Percentiles rank a stretch among this genome's conserved stretches.
These are phyloP conservation scores for Lemur catta DNA, from an alignment of 2,797 vertebrate species.

Conservation along the genomic window DNA sequence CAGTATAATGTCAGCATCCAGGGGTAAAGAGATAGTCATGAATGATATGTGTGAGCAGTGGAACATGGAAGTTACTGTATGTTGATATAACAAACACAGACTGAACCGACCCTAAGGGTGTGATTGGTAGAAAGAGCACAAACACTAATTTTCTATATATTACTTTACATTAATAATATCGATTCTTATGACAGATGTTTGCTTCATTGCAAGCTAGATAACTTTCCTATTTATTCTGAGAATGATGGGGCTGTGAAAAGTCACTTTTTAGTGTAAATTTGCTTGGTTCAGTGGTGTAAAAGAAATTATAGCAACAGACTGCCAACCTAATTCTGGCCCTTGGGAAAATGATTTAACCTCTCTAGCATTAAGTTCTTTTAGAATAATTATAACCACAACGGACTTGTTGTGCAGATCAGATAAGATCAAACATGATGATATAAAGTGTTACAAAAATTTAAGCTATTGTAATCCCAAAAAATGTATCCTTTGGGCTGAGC, in stretches of 20 bases:
- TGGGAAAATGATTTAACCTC: slow-evolving; percentile 24
- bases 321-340: not conserved
- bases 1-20: not conserved
- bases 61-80: not conserved
- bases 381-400: not conserved
- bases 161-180: not conserved
- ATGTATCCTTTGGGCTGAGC: not conserved
- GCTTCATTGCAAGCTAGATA: not conserved
- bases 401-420: not conserved
- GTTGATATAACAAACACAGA: not conserved
- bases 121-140: not conserved
- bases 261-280: slow-evolving; percentile 9
- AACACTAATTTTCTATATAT: not conserved
- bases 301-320: not conserved
- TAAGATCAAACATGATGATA: slow-evolving; percentile 33
- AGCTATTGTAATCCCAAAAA: slow-evolving; percentile 17
- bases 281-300: not conserved
- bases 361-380: slow-evolving; percentile 13
- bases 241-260: not conserved
- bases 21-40: not conserved
- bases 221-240: slow-evolving; percentile 27
- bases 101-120: not conserved
- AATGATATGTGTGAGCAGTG: slow-evolving; percentile 15
- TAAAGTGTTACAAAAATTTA: slow-evolving; percentile 28
- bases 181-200: not conserved